Evolutionary conservation across 2,797 vertebrate species (phyloP).

Genomic region (Ataeniobius toweri): DNA sequence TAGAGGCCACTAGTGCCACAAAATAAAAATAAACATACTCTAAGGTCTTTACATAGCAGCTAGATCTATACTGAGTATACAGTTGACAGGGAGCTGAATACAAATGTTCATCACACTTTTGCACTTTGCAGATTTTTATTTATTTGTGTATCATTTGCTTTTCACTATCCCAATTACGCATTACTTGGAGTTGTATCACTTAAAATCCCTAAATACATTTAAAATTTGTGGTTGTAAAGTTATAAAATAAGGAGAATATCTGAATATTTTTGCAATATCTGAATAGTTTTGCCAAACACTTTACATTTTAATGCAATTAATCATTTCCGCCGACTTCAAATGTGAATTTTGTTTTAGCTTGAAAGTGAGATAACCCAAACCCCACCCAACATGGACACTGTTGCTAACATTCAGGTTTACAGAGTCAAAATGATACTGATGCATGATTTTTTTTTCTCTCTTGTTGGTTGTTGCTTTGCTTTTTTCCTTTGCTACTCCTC

Average conservation of each 20-base stretch:
- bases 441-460: constrained; percentile 45
- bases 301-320: neutral
- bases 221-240: neutral
- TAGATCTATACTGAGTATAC: neutral
- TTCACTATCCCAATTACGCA: neutral
- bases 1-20: no score
- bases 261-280: neutral
- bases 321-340: neutral
- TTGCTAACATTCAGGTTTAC: constrained; percentile 44
- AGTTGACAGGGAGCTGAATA: neutral
- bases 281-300: neutral
- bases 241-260: neutral
- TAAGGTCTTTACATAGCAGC: neutral
- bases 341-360: constrained; percentile 31
- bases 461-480: constrained; percentile 38
- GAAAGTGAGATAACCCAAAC: constrained; percentile 68
- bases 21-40: no score
- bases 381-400: constrained; percentile 34
- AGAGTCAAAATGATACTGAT: constrained; percentile 50
- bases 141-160: neutral
- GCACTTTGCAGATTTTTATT: neutral
- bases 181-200: neutral
- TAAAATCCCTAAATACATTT: neutral
- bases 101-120: neutral
- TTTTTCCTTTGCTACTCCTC: constrained; percentile 55